These are phyloP conservation scores for Pteropus alecto DNA, from an alignment of 2,113 vertebrate species.

Conservation along the genomic window DNA sequence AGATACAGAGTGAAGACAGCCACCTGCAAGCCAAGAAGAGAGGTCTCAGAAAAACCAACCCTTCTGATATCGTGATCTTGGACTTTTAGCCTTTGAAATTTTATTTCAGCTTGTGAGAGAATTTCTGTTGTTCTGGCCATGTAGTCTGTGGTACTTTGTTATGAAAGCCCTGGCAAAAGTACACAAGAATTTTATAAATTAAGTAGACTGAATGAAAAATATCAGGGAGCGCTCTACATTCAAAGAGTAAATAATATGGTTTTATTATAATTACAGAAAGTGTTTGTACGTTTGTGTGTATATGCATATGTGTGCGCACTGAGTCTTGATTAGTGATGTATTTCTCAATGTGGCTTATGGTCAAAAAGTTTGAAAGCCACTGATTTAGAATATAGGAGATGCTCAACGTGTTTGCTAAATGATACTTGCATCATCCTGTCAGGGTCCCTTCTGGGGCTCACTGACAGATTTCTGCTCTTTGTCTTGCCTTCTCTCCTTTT, in stretches of 20 bases:
- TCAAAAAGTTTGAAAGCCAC: neutral
- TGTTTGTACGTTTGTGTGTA: neutral
- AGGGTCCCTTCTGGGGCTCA: neutral
- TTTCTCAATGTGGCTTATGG: neutral
- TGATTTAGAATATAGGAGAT: neutral
- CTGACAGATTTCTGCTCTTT: neutral
- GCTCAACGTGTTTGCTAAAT: neutral
- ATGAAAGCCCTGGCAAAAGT: neutral
- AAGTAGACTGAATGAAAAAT: neutral
- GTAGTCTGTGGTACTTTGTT: neutral
- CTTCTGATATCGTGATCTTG: neutral
- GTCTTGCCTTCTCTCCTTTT: neutral
- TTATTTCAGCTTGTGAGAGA: neutral
- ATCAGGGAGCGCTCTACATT: neutral
- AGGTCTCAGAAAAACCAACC: neutral
- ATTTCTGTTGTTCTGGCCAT: neutral
- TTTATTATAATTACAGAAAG: neutral
- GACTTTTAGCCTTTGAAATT: neutral
- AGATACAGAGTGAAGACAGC: neutral
- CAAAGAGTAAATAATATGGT: neutral
- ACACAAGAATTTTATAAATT: neutral
- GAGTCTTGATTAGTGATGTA: neutral
- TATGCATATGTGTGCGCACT: too few relatives aligned
- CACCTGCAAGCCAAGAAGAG: neutral
- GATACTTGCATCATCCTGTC: neutral